Evolutionary conservation across 2,113 vertebrate species (phyloP).

Genomic region (Cercopithecus mona): DNA sequence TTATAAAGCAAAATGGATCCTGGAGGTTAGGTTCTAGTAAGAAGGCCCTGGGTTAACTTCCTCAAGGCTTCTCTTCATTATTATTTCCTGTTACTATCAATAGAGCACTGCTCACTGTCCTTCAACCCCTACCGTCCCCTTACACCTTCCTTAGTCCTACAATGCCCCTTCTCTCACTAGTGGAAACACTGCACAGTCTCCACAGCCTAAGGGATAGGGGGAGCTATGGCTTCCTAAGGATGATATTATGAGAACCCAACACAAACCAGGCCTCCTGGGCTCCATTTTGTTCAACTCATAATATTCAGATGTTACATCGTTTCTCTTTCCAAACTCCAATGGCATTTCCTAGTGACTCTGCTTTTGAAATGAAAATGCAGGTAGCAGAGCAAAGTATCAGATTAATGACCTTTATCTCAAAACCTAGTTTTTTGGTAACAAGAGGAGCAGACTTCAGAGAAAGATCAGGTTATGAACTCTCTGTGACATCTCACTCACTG

Average conservation of each 20-base stretch:
- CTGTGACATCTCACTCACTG: background rate
- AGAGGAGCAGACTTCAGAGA: background rate
- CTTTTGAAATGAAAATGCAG: background rate
- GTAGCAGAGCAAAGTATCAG: background rate
- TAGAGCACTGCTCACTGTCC: background rate
- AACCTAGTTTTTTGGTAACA: background rate
- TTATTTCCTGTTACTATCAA: background rate
- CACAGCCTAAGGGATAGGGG: background rate
- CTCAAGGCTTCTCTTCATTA: background rate
- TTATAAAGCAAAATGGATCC: background rate
- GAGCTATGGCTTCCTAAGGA: background rate
- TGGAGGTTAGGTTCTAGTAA: background rate
- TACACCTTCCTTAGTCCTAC: background rate
- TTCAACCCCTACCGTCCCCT: too few relatives aligned
- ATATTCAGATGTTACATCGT: background rate
- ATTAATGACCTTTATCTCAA: background rate
- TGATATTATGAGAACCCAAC: background rate
- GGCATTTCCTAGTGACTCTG: background rate
- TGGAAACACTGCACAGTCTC: background rate
- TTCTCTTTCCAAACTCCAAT: background rate
- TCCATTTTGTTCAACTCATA: background rate
- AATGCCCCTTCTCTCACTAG: background rate
- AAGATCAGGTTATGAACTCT: background rate
- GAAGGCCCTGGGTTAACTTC: background rate
- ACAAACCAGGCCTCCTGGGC: background rate